Base-by-base conservation (phyloP, 2,113 vertebrate genomes). In the Clarias batrachus region DNA sequence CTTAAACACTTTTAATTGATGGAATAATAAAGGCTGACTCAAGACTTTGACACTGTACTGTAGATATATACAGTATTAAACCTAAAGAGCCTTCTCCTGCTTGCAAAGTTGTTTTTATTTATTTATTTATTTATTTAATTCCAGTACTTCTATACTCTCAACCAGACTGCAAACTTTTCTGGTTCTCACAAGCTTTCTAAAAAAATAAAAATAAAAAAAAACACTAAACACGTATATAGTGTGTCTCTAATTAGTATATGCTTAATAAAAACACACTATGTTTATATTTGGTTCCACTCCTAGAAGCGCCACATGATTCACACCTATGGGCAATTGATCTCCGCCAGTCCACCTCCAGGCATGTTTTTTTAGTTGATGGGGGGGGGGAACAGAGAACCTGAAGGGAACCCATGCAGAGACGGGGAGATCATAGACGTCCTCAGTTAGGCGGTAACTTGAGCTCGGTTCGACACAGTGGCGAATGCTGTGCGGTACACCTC, bases 311-410 rank as follows among this genome's bases (percentile, higher is more conserved):
- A 81, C 62, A 33, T 25, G 30, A 81, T 16, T 81, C 33, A 25
- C 57, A 81, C 78, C 57, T 81, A 16, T 17, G 21, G 33, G 9
- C 33, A 13, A 81, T 81, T 80, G 33, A 60, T 80, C 56, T 80
- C 37, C 4, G 21, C 27, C 56, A 37, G 30, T 23, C 57, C 57
- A 80, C 4, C 56, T 80, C 41, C 30, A 30, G n/a, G 52, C 54
- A 57, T 56, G 52, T 78, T 57, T 78, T 37, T 37, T 78, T 33
- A 78, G 16, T 48, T 48, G 11, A 60, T 9, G 19, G 13, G 30
- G 57, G 57, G 23, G 57, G 57, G 23, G 62, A 81, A 81, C 8
- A 1, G 30, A 37, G 78, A 81, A 60, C 57, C 56, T 80, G 56
- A 30, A 80, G 57, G 27, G 59, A 59, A 59, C 33, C n/a, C 52